Evolutionary conservation across 2,797 vertebrate species (phyloP), one percentile per base, ranked within the genome.

Genomic region (Danio albolineatus): DNA sequence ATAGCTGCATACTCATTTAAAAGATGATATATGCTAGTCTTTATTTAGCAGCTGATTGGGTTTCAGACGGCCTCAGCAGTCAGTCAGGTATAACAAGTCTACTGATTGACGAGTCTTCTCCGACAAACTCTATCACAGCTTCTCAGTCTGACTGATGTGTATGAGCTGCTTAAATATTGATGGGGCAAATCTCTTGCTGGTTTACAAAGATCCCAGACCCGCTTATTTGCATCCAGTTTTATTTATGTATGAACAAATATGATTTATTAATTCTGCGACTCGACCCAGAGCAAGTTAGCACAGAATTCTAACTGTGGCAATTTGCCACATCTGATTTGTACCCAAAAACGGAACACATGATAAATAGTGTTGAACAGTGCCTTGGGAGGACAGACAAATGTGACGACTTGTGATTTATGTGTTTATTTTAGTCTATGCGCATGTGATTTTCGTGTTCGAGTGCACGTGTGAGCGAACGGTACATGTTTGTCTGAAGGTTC

Each of bases 231-330:
- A 88, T 86, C 76, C 81, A 82, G 86, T 76, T 82, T 93, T 83
- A 92, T 86, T 93, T 89, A 92, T 90, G 82, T 86, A 92, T 91
- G 88, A 93, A 90, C 85, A 91, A 88, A 91, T 89, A 90, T 92
- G 84, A 91, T 92, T 92, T 91, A 92, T 93, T 92, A 89, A 92
- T 91, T 66, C 73, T 36, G 60, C 19, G 44, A 54, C 82, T 88
- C 86, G 86, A 86, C 82, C 82, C 69, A 67, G 74, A 84, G 84
- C 81, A 80, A 74, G 82, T 87, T 88, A 89, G 87, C 89, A 86
- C 86, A 80, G 85, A 89, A 90, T 91, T 90, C 64, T 82, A 83
- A 85, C 86, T 86, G 53, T 46, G 41, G 53, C 84, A 86, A 89
- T 90, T 89, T 89, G 81, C 85, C 89, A 84, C 28, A 67, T 72